Evolutionary conservation across 1,140 invertebrate genomes (phyloP).

Genomic region (Drosophila tani): DNA sequence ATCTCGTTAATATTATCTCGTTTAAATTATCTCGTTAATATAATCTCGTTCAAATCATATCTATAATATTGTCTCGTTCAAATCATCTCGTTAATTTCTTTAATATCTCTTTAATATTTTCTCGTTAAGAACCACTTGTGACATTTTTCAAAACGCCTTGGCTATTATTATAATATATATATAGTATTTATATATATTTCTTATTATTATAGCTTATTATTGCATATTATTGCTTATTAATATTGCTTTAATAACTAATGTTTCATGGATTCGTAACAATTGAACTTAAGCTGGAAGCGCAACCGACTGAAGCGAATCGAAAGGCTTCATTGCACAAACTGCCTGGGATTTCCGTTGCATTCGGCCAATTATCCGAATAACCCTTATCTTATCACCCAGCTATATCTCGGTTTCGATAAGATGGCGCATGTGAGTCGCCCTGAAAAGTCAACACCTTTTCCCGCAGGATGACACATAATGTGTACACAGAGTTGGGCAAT

Average conservation of each 20-base stretch:
- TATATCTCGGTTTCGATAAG: slow-evolving; percentile 13
- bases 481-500: not conserved
- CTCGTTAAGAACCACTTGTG: not conserved
- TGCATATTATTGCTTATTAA: no score
- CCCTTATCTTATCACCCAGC: slow-evolving; percentile 4
- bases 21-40: no score
- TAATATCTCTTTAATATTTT: no score
- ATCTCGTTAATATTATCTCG: no score
- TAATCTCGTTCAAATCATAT: no score
- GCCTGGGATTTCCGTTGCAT: not conserved
- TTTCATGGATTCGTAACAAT: slow-evolving; percentile 31
- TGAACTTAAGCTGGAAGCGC: slow-evolving; percentile 7
- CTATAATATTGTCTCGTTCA: no score
- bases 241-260: not conserved
- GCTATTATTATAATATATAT: no score
- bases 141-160: no score
- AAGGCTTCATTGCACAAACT: slow-evolving; percentile 21
- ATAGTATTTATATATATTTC: no score
- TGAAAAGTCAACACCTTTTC: not conserved
- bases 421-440: slow-evolving; percentile 3
- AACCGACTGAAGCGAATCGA: slow-evolving; percentile 11
- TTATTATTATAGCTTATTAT: no score
- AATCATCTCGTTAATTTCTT: no score
- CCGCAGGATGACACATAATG: slow-evolving; percentile 23
- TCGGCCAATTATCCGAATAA: not conserved